A percentile compares a stretch with the other conserved stretches of the same genome.
Evolutionary conservation across 2,888 invertebrate species (phyloP).

Genomic region (Eupithecia insigniata): DNA sequence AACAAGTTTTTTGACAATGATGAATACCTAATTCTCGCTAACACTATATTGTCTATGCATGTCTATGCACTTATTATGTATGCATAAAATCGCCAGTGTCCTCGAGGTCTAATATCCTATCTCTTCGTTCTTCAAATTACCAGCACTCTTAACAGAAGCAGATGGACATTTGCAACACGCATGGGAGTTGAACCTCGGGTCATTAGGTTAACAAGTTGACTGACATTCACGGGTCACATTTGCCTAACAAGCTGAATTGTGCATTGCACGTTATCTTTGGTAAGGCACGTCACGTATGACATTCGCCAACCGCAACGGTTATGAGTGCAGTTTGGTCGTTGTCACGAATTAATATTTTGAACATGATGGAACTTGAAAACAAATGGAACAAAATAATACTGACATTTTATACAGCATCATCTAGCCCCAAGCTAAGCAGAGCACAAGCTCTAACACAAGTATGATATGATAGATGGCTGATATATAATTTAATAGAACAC

Average conservation of each 20-base stretch:
- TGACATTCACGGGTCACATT: conserved; percentile 29
- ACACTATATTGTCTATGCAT: too few relatives aligned
- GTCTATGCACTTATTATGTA: too few relatives aligned
- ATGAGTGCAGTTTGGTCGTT: neutral
- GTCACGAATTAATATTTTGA: neutral
- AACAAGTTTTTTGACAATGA: neutral
- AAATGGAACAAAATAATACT: too few relatives aligned
- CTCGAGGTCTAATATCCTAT: neutral
- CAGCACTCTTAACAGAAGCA: neutral
- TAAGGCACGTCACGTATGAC: neutral
- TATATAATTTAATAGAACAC: too few relatives aligned
- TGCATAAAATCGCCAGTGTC: neutral
- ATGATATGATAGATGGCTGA: too few relatives aligned
- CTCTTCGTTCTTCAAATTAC: neutral
- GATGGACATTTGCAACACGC: neutral
- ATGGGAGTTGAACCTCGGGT: neutral
- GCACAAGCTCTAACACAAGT: too few relatives aligned
- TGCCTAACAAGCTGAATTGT: conserved; percentile 12
- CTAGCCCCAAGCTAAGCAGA: neutral
- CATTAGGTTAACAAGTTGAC: conserved; percentile 29
- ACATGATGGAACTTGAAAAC: neutral
- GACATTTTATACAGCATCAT: neutral
- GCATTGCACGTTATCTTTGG: neutral
- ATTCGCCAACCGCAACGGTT: neutral
- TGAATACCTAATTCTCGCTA: neutral